Base-by-base conservation (phyloP, 2,888 invertebrate genomes). In the Crematogaster levior region DNA sequence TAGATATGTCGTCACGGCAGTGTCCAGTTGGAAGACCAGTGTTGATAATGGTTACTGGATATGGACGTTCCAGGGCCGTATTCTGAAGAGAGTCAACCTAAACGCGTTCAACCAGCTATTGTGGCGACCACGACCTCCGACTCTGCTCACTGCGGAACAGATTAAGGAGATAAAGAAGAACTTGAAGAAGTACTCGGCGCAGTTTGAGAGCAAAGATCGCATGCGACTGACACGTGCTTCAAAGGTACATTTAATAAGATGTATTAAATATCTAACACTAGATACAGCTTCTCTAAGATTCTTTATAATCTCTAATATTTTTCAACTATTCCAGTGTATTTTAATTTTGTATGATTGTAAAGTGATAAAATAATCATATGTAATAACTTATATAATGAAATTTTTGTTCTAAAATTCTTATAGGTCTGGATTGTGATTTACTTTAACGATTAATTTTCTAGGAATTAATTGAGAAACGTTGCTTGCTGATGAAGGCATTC, bases 111-210 rank as follows among this genome's bases (percentile, higher is more conserved):
- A 98, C 77, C 98, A 99, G 95, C 97, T 99, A 93, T 95, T 98
- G 92, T 99, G 99, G 99, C 96, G 99, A 88, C 99, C 99, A 30
- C 96, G 99, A 58, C 99, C 99, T 0, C 96, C 97, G 0, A 97
- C 98, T 43, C 95, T 99, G 43, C 96, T 99, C 1, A 95, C 96
- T 0, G 96, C 97, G 66, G 97, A 98, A 66, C 97, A 98, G 92
- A 97, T 99, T 92, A 97, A 98, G 95, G 99, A 99, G 53, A 98
- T 99, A 87, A 98, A 98, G 95, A 99, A 99, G 96, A 99, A 98
- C 95, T 96, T 99, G 93, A 99, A 99, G 96, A 99, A 98, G 94
- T 99, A 98, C 95, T 98, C 98, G 92, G 97, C 98, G 37, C 97
- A 98, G 94, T 99, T 99, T 94, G 99, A 99, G 95, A 97, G 97